Percentiles rank a stretch among this genome's conserved stretches.
phyloP scores from a whole-genome alignment of 2,888 invertebrate species.

The Dermolepida albohirtum region DNA sequence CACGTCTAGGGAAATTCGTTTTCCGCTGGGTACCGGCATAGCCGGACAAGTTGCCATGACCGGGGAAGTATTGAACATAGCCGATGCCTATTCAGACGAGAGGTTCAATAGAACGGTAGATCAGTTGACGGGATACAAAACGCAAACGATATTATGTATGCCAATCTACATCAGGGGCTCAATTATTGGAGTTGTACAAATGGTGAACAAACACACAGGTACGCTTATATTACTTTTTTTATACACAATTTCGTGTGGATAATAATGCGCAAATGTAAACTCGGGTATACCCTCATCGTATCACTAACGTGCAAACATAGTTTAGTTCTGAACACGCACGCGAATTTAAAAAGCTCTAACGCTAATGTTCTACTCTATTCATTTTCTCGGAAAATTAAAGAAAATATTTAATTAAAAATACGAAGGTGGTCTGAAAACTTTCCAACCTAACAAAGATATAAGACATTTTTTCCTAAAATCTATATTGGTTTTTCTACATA shows the following conservation, averaged over 20 bases:
- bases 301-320: too few relatives aligned
- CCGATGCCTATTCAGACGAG: conserved; percentile 83
- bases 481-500: too few relatives aligned
- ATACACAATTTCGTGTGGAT: too few relatives aligned
- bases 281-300: too few relatives aligned
- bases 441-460: too few relatives aligned
- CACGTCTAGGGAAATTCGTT: conserved; percentile 71
- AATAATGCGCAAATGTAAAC: neutral
- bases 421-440: too few relatives aligned
- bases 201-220: conserved; percentile 79
- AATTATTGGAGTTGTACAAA: conserved; percentile 87
- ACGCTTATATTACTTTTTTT: conserved; percentile 1
- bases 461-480: too few relatives aligned
- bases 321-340: too few relatives aligned
- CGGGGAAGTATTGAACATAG: conserved; percentile 83
- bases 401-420: too few relatives aligned
- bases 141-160: conserved; percentile 85
- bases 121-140: conserved; percentile 76
- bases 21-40: conserved; percentile 82
- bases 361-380: too few relatives aligned
- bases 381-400: too few relatives aligned
- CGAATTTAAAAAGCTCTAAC: too few relatives aligned
- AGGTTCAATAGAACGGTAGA: conserved; percentile 81
- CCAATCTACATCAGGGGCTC: conserved; percentile 83
- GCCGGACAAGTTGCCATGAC: conserved; percentile 82